phyloP scores from a whole-genome alignment of 2,113 vertebrate species.

The Archocentrus centrarchus region DNA sequence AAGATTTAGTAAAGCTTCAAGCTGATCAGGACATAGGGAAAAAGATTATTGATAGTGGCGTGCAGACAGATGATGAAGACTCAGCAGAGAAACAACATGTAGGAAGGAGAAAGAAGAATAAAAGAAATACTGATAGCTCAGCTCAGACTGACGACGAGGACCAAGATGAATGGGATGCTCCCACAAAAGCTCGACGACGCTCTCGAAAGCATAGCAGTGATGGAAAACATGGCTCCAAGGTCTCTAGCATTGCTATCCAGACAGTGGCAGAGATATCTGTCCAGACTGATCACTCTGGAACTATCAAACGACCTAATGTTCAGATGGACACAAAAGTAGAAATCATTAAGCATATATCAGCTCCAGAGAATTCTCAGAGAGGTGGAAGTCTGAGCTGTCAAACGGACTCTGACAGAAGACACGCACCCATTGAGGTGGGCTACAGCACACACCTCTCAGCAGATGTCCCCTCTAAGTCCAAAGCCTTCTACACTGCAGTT shows the following conservation, averaged over 20 bases:
- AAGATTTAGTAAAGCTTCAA: conserved; percentile 84
- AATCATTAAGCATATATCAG: conserved; percentile 96
- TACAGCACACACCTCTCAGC: conserved; percentile 91
- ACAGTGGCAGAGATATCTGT: conserved; percentile 98
- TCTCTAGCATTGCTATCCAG: conserved; percentile 95
- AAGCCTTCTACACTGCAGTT: conserved; percentile 91
- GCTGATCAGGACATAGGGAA: conserved; percentile 86
- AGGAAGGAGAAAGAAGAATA: conserved; percentile 87
- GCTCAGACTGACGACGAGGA: conserved; percentile 97
- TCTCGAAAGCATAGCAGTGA: conserved; percentile 88
- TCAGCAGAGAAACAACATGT: conserved; percentile 86
- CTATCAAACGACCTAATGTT: conserved; percentile 87
- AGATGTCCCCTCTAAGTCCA: conserved; percentile 88
- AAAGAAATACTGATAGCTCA: conserved; percentile 92
- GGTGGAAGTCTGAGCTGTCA: conserved; percentile 94
- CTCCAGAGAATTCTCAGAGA: conserved; percentile 92
- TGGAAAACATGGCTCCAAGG: conserved; percentile 88
- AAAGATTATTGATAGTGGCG: conserved; percentile 92
- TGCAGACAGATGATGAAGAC: conserved; percentile 98
- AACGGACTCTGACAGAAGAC: conserved; percentile 93
- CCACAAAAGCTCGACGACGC: conserved; percentile 88
- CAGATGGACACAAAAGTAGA: conserved; percentile 92
- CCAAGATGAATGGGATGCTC: conserved; percentile 95
- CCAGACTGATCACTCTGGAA: conserved; percentile 95
- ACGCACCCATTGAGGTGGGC: conserved; percentile 89